Percentiles rank a stretch among this genome's conserved stretches.
Evolutionary conservation across 2,888 invertebrate genomes (phyloP).

Genomic region (Acronicta leporina): DNA sequence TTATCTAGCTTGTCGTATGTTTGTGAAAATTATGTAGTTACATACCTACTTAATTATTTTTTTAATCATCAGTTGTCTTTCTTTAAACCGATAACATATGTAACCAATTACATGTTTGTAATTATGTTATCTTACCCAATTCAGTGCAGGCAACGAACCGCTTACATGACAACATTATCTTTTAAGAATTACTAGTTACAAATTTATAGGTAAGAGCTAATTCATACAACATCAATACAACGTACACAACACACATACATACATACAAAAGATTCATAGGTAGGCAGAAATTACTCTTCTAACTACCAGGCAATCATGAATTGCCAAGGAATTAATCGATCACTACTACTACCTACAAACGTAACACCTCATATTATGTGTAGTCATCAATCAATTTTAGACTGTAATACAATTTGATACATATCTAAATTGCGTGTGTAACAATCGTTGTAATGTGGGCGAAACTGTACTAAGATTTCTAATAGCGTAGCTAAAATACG

Average conservation of each 20-base stretch:
- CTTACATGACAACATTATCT: constrained; percentile 16
- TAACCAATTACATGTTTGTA: no score
- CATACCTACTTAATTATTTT: no score
- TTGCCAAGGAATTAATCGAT: constrained; percentile 56
- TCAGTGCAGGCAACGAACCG: background rate
- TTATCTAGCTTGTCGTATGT: no score
- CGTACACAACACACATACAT: background rate
- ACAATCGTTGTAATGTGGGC: constrained; percentile 31
- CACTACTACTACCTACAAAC: constrained; percentile 33
- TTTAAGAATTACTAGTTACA: constrained; percentile 8
- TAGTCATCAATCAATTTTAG: constrained; percentile 35
- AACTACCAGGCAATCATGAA: constrained; percentile 61
- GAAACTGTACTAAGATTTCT: constrained; percentile 44
- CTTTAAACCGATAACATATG: no score
- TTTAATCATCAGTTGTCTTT: no score
- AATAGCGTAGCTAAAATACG: constrained; percentile 47
- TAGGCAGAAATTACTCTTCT: constrained; percentile 50
- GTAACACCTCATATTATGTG: constrained; percentile 34
- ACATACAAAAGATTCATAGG: constrained; percentile 18
- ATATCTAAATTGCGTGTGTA: constrained; percentile 32
- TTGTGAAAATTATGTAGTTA: no score
- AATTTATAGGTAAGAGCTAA: background rate
- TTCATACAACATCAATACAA: background rate
- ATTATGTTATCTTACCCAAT: no score
- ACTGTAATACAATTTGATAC: constrained; percentile 33